A percentile compares a stretch with the other conserved stretches of the same genome.
phyloP scores from a whole-genome alignment of 2,113 vertebrate genomes.

The Leucopsar rothschildi region DNA sequence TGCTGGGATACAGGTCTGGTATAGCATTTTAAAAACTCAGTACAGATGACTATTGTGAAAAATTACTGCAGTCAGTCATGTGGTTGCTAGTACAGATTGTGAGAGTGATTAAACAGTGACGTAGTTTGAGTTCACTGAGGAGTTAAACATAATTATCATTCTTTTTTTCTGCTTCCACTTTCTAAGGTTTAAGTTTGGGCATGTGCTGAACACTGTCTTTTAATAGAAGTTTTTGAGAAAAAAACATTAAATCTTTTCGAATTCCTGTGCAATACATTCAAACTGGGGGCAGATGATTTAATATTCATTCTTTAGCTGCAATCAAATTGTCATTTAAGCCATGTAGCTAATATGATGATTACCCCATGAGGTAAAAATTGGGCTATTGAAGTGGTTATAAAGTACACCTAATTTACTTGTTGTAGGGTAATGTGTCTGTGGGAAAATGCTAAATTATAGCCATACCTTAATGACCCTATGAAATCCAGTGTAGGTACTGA shows the following conservation, averaged over 20 bases:
- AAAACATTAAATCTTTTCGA: not conserved
- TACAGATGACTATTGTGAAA: conserved; percentile 5
- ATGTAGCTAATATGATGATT: not conserved
- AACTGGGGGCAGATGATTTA: not conserved
- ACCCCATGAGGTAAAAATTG: not conserved
- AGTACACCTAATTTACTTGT: not conserved
- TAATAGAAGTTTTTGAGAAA: not conserved
- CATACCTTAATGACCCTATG: not conserved
- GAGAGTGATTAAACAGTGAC: not conserved
- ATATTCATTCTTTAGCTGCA: not conserved
- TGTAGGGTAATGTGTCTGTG: not conserved
- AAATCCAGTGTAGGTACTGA: not conserved
- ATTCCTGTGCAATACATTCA: not conserved
- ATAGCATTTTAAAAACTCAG: not conserved
- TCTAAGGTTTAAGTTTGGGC: not conserved
- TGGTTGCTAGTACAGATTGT: not conserved
- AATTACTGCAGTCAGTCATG: not conserved
- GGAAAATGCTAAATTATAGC: not conserved
- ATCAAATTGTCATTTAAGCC: not conserved
- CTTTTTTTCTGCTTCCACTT: not conserved
- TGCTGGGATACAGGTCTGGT: not conserved
- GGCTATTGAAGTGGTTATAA: not conserved
- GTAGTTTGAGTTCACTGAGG: not conserved
- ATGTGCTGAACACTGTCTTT: not conserved
- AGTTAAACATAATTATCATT: not conserved